Evolutionary conservation across 2,888 invertebrate species (phyloP).

Genomic region (Serripes groenlandicus): DNA sequence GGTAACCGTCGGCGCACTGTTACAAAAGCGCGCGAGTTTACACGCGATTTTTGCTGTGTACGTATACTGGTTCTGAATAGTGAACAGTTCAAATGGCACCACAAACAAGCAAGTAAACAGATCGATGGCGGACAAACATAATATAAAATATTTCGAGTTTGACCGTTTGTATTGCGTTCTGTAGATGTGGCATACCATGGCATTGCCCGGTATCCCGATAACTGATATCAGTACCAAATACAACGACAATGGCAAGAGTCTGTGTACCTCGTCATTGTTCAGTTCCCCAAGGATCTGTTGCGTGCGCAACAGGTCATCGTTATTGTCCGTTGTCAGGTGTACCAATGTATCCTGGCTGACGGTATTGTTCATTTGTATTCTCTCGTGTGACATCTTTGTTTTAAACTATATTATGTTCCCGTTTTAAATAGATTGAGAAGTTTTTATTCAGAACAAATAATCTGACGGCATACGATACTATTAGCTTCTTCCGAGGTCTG

Average conservation of each 20-base stretch:
- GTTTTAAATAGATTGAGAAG: no score
- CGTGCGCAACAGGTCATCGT: no score
- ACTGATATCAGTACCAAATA: slow-evolving; percentile 50
- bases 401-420: no score
- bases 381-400: no score
- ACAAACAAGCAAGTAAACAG: slow-evolving; percentile 56
- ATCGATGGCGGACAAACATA: slow-evolving; percentile 57
- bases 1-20: slow-evolving; percentile 45
- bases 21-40: slow-evolving; percentile 51
- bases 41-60: slow-evolving; percentile 39
- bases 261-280: slow-evolving; percentile 41
- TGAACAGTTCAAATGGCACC: slow-evolving; percentile 58
- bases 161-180: slow-evolving; percentile 50
- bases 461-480: no score
- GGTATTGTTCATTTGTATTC: no score
- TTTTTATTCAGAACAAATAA: no score
- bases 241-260: slow-evolving; percentile 54
- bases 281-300: no score
- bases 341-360: no score
- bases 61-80: slow-evolving; percentile 53
- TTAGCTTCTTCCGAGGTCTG: no score
- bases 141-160: slow-evolving; percentile 56
- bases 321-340: no score
- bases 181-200: slow-evolving; percentile 59
- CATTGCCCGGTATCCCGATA: slow-evolving; percentile 55